Evolutionary conservation across 1,140 invertebrate genomes (phyloP).

Genomic region (Calliphora vicina): DNA sequence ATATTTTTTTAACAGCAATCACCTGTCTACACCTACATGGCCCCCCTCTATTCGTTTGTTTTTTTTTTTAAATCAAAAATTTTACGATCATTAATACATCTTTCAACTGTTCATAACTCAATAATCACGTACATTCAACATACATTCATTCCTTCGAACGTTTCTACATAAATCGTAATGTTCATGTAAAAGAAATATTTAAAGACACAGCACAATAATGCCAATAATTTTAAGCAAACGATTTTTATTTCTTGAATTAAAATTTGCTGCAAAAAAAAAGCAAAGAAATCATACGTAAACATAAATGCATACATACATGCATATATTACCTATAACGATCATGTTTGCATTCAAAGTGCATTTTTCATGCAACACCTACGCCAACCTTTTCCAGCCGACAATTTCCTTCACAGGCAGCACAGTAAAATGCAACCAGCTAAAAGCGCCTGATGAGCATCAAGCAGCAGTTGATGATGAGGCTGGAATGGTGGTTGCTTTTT

Average conservation of each 20-base stretch:
- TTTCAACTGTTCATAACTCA: not conserved
- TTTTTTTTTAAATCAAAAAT: not conserved
- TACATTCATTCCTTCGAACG: not conserved
- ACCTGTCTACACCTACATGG: not conserved
- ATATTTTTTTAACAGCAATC: not conserved
- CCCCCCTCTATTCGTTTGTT: not conserved
- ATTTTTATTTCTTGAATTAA: not conserved
- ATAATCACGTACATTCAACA: not conserved
- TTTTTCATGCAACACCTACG: constrained; percentile 35
- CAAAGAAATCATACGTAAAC: not conserved
- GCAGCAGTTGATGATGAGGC: not conserved
- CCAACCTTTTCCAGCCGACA: not conserved
- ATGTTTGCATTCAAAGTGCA: constrained; percentile 1
- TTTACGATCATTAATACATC: not conserved
- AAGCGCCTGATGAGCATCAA: not conserved
- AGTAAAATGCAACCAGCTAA: too few species aligned
- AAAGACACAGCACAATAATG: not conserved
- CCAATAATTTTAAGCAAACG: not conserved
- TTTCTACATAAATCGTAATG: too few species aligned
- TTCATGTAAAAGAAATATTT: too few species aligned
- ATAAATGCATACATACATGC: not conserved
- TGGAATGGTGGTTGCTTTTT: not conserved
- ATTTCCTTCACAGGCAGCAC: not conserved
- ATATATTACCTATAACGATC: not conserved
- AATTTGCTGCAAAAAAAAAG: not conserved